Conservation (phyloP, 1,140 invertebrate genomes). For the Drosophila lowei region DNA sequence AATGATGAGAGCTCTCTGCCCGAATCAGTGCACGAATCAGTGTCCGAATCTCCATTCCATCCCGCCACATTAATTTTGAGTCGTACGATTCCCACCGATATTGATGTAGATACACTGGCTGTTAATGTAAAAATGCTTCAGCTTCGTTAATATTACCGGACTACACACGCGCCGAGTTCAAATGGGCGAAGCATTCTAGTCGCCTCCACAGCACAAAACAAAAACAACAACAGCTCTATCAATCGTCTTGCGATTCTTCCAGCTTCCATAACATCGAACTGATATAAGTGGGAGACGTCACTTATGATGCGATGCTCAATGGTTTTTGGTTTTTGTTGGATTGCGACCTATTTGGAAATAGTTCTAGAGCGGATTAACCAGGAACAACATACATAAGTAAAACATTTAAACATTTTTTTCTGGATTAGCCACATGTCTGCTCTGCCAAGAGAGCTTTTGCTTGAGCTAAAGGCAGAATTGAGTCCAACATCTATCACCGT, state of each 20-base stretch:
- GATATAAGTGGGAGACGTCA: slow-evolving; percentile 16
- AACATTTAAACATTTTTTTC: too few relatives aligned
- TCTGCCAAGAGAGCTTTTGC: too few relatives aligned
- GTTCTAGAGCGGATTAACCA: too few relatives aligned
- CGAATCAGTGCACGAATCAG: slow-evolving; percentile 10
- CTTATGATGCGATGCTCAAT: background rate
- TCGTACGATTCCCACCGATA: slow-evolving; percentile 30
- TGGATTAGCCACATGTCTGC: too few relatives aligned
- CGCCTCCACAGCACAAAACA: slow-evolving; percentile 2
- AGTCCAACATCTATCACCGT: too few relatives aligned
- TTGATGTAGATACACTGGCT: slow-evolving; percentile 26
- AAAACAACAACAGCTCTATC: slow-evolving; percentile 5
- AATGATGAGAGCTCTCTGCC: background rate
- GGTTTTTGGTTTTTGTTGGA: slow-evolving; percentile 1
- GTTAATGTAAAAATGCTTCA: slow-evolving; percentile 28
- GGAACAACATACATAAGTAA: too few relatives aligned
- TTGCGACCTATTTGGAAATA: background rate
- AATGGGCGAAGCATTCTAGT: slow-evolving; percentile 14
- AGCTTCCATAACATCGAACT: slow-evolving; percentile 38
- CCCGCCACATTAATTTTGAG: slow-evolving; percentile 14
- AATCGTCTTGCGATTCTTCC: background rate
- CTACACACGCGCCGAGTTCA: slow-evolving; percentile 12
- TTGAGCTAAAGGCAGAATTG: too few relatives aligned
- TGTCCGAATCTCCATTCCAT: slow-evolving; percentile 13
- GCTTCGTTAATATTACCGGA: background rate